phyloP scores from a whole-genome alignment of 2,888 invertebrate genomes.

The Epinotia nisella region DNA sequence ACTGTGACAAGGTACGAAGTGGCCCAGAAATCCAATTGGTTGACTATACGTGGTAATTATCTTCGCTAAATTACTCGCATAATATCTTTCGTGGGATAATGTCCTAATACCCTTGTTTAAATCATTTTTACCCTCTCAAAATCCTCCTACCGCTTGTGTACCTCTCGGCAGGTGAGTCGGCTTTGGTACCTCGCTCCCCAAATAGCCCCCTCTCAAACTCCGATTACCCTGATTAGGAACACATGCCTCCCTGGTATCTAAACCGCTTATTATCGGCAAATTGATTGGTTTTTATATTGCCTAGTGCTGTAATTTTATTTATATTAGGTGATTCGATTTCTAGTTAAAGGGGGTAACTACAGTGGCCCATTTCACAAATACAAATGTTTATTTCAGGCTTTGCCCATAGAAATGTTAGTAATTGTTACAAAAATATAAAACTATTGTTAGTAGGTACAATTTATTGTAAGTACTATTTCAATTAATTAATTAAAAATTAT shows the following conservation, averaged over 20 bases:
- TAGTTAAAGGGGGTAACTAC: background rate
- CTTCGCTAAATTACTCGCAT: background rate
- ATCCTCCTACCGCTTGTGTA: background rate
- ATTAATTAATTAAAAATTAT: too few species aligned
- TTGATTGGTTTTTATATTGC: slow-evolving; percentile 49
- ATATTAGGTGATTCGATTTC: background rate
- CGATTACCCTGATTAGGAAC: slow-evolving; percentile 48
- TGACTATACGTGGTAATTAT: too few species aligned
- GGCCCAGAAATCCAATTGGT: too few species aligned
- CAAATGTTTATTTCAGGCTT: too few species aligned
- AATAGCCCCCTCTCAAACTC: slow-evolving; percentile 29
- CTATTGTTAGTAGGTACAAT: too few species aligned
- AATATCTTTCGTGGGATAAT: background rate
- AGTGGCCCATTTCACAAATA: too few species aligned
- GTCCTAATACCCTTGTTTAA: background rate
- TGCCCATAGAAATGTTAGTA: too few species aligned
- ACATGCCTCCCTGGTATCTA: slow-evolving; percentile 50
- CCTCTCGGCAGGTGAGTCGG: slow-evolving; percentile 40
- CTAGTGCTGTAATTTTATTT: background rate
- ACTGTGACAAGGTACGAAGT: too few species aligned
- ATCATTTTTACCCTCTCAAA: background rate
- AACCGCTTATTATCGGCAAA: slow-evolving; percentile 47
- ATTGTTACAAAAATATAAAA: too few species aligned
- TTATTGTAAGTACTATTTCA: too few species aligned
- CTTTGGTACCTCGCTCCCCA: slow-evolving; percentile 28